phyloP scores from a whole-genome alignment of 2,888 invertebrate species.

The Marasmarcha lunaedactyla region DNA sequence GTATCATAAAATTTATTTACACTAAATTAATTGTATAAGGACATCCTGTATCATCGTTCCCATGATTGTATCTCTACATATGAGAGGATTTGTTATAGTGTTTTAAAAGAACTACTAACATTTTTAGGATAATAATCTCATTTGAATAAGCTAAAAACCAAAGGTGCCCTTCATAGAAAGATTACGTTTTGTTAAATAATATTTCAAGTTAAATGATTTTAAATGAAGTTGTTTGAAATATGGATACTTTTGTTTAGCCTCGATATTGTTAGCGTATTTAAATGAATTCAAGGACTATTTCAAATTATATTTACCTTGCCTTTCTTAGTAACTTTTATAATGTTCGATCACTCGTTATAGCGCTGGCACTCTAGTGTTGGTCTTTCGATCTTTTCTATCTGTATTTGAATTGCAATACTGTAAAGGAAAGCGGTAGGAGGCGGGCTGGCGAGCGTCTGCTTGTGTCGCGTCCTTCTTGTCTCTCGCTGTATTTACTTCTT shows the following conservation, averaged over 20 bases:
- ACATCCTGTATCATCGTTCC: constrained; percentile 53
- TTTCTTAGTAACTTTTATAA: constrained; percentile 65
- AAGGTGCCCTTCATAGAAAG: constrained; percentile 83
- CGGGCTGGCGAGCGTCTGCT: constrained; percentile 24
- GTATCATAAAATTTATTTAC: constrained; percentile 68
- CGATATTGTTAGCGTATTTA: constrained; percentile 63
- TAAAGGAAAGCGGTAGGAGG: constrained; percentile 12
- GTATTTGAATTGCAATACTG: constrained; percentile 47
- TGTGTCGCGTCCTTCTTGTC: constrained; percentile 25
- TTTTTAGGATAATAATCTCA: constrained; percentile 67
- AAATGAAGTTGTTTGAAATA: constrained; percentile 64
- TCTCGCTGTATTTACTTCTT: constrained; percentile 8
- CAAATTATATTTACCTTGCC: constrained; percentile 69
- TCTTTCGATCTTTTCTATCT: constrained; percentile 52
- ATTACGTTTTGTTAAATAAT: constrained; percentile 69
- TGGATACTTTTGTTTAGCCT: constrained; percentile 64
- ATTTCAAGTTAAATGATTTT: constrained; percentile 67
- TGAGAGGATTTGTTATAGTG: constrained; percentile 61
- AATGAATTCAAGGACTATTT: constrained; percentile 65
- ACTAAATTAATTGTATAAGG: constrained; percentile 55
- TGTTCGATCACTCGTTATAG: constrained; percentile 67
- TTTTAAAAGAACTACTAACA: constrained; percentile 63
- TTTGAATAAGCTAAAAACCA: constrained; percentile 84
- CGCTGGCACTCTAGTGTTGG: constrained; percentile 69
- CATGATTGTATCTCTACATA: constrained; percentile 49